Percentiles rank a stretch among this genome's conserved stretches.
These are phyloP conservation scores for Syngnathus floridae DNA, from an alignment of 2,113 vertebrate species.

Conservation along the genomic window DNA sequence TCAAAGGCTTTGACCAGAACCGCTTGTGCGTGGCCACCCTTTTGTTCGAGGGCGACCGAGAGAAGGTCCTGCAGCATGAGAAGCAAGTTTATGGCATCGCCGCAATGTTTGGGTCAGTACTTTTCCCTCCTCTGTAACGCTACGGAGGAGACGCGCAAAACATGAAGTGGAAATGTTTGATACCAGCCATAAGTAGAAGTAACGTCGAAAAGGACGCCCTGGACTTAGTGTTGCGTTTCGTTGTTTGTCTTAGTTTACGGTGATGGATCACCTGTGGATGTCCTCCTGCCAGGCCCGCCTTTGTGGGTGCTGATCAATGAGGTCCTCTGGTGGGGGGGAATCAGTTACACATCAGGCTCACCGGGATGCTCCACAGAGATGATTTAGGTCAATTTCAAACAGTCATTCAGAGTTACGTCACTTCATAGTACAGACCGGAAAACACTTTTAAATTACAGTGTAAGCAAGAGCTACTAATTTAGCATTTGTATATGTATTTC, in stretches of 20 bases:
- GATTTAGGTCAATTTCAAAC: conserved; percentile 4
- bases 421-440: conserved; percentile 21
- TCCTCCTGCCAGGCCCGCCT: conserved; percentile 67
- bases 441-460: not conserved
- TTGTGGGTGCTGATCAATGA: conserved; percentile 46
- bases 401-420: conserved; percentile 2
- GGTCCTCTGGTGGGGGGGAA: not conserved
- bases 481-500: not conserved
- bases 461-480: not conserved
- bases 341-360: conserved; percentile 6
- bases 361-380: not conserved
- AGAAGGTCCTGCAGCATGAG: conserved; percentile 95
- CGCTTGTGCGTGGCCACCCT: conserved; percentile 89
- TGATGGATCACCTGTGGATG: conserved; percentile 72
- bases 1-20: conserved; percentile 96
- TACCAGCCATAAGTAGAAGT: conserved; percentile 15
- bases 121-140: not conserved
- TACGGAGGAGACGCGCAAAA: not conserved
- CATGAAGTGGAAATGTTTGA: no score
- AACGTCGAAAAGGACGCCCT: conserved; percentile 19
- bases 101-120: conserved; percentile 90
- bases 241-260: conserved; percentile 40
- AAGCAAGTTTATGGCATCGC: conserved; percentile 99
- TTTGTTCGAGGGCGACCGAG: conserved; percentile 91
- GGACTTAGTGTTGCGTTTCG: conserved; percentile 25